A percentile compares a stretch with the other conserved stretches of the same genome.
phyloP scores from a whole-genome alignment of 2,113 vertebrate genomes.

The Amphiprion percula region DNA sequence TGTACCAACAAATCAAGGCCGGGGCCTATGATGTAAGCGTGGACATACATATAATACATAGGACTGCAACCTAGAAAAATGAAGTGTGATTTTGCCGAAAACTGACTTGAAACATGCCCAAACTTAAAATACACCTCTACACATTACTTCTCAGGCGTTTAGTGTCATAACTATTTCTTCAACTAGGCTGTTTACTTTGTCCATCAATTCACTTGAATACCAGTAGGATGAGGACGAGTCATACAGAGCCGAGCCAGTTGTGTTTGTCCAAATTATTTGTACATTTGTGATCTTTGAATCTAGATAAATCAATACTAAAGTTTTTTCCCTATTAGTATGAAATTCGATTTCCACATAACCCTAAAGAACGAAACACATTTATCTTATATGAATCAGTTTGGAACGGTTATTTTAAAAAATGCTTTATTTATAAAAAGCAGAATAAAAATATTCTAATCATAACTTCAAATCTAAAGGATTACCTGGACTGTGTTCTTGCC shows the following conservation, averaged over 20 bases:
- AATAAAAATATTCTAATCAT: neutral
- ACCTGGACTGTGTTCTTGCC: neutral
- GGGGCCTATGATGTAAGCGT: conserved; percentile 94
- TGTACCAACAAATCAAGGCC: conserved; percentile 98
- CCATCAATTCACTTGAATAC: too few species aligned
- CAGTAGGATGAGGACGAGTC: too few species aligned
- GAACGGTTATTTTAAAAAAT: too few species aligned
- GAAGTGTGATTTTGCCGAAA: neutral
- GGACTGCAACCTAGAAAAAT: neutral
- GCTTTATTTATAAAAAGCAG: too few species aligned
- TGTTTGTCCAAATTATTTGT: too few species aligned
- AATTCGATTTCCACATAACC: neutral
- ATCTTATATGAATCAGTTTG: too few species aligned
- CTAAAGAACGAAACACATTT: too few species aligned
- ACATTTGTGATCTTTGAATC: neutral
- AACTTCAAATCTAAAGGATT: neutral
- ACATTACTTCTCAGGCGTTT: too few species aligned
- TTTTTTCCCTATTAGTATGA: neutral
- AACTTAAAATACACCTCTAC: too few species aligned
- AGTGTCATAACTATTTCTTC: too few species aligned
- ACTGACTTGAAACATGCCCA: neutral
- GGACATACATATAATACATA: neutral
- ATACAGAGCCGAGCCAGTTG: too few species aligned
- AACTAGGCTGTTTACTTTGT: too few species aligned
- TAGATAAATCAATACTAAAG: neutral